phyloP scores from a whole-genome alignment of 2,888 invertebrate species.

The Chironomus riparius region DNA sequence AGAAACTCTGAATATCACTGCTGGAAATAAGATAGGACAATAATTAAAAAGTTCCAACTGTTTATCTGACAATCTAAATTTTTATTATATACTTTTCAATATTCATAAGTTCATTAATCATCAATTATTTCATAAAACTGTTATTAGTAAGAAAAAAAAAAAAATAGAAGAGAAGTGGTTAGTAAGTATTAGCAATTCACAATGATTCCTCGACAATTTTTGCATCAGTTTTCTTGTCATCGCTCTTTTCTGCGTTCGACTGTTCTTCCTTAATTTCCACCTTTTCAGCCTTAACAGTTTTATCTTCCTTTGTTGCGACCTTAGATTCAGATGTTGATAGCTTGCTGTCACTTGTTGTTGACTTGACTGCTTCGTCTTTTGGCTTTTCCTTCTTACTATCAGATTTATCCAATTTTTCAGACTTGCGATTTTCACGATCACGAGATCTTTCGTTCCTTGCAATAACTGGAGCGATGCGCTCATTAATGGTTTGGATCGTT shows the following conservation, averaged over 20 bases:
- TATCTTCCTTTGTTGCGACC: not conserved
- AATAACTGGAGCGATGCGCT: slow-evolving; percentile 35
- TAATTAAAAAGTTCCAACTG: too few species aligned
- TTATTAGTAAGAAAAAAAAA: too few species aligned
- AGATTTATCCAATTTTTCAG: slow-evolving; percentile 1
- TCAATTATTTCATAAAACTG: too few species aligned
- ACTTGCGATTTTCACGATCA: slow-evolving; percentile 2
- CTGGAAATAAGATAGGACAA: too few species aligned
- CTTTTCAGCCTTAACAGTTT: not conserved
- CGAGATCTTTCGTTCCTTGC: slow-evolving; percentile 31
- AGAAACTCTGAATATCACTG: too few species aligned
- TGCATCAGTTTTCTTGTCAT: not conserved
- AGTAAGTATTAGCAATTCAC: not conserved
- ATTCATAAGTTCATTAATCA: too few species aligned
- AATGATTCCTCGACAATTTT: not conserved
- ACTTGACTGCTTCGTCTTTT: not conserved
- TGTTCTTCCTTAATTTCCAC: not conserved
- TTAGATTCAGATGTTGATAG: not conserved
- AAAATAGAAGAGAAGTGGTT: too few species aligned
- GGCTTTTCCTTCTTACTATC: not conserved
- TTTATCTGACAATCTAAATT: too few species aligned
- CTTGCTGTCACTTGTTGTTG: not conserved
- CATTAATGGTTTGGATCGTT: slow-evolving; percentile 34
- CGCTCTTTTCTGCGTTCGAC: not conserved
- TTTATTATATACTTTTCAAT: too few species aligned